Percentiles rank a stretch among this genome's conserved stretches.
phyloP scores from a whole-genome alignment of 2,113 vertebrate genomes.

The Pampusana beccarii region DNA sequence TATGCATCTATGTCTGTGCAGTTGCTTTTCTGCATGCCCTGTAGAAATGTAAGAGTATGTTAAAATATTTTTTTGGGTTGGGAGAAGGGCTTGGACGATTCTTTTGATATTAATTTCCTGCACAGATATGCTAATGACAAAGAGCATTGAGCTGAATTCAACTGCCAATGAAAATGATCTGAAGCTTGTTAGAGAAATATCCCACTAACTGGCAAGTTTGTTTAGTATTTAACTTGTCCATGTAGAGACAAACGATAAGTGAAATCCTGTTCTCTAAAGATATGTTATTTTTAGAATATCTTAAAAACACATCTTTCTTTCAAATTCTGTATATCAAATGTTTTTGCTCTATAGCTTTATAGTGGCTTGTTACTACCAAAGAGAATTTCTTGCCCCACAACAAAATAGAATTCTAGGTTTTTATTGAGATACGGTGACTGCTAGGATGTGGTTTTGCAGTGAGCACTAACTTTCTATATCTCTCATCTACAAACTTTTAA shows the following conservation, averaged over 20 bases:
- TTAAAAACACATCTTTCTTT: background rate
- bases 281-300: slow-evolving; percentile 2
- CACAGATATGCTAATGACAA: background rate
- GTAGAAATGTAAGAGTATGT: background rate
- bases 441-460: slow-evolving; percentile 67
- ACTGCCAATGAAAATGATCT: background rate
- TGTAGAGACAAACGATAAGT: background rate
- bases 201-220: background rate
- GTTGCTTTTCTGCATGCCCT: background rate
- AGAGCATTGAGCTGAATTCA: background rate
- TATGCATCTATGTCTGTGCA: background rate
- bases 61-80: background rate
- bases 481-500: slow-evolving; percentile 77
- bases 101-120: background rate
- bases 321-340: background rate
- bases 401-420: slow-evolving; percentile 28
- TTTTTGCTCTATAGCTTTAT: slow-evolving; percentile 30
- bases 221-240: background rate
- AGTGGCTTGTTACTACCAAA: slow-evolving; percentile 22
- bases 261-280: slow-evolving; percentile 19
- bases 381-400: slow-evolving; percentile 15
- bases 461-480: slow-evolving; percentile 61
- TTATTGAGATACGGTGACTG: background rate
- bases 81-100: background rate
- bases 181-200: background rate